Percentiles rank a stretch among this genome's conserved stretches.
Conservation (phyloP, 2,888 invertebrate species). For the Zaprionus bogoriensis region DNA sequence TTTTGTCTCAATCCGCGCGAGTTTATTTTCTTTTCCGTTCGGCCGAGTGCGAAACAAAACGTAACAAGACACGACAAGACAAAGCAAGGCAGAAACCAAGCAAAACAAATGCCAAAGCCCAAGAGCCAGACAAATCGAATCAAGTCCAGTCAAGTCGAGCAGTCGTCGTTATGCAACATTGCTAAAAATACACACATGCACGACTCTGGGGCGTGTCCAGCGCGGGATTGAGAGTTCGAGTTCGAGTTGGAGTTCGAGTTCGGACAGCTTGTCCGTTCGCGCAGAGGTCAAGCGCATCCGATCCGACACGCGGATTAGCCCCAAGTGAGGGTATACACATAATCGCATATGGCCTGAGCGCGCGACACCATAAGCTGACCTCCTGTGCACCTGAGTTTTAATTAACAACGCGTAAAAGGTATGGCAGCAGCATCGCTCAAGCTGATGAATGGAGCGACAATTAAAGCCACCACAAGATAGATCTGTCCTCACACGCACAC, state of each 20-base stretch:
- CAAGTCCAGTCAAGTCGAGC: neutral
- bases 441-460: neutral
- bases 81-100: conserved; percentile 19
- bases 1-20: neutral
- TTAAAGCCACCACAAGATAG: neutral
- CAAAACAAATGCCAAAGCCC: neutral
- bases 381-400: neutral
- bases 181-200: too few relatives aligned
- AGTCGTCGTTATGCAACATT: neutral
- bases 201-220: neutral
- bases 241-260: neutral
- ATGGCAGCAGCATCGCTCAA: neutral
- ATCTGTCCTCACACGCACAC: neutral
- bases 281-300: neutral
- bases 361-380: neutral
- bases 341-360: too few relatives aligned
- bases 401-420: neutral
- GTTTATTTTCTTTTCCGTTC: conserved; percentile 26
- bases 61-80: conserved; percentile 17
- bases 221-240: neutral
- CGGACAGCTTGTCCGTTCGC: neutral
- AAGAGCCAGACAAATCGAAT: conserved; percentile 1
- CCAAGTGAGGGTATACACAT: neutral
- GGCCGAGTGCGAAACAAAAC: conserved; percentile 26
- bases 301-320: neutral